Conservation (phyloP, 2,797 vertebrate species). For the Oryzias sinensis region DNA sequence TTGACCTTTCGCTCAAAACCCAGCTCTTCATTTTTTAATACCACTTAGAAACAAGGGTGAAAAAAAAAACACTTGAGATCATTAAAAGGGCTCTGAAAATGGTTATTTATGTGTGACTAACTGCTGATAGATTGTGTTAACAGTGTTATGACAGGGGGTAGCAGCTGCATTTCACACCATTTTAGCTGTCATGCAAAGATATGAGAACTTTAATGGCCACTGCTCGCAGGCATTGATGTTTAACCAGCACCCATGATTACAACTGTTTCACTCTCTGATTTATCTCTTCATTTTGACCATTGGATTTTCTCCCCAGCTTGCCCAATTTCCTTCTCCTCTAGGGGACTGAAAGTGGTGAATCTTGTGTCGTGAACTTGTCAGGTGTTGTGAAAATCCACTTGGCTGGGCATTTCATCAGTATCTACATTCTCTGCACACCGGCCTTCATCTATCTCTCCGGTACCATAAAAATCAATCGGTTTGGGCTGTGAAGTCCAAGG, state of each 20-base stretch:
- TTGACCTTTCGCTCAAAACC: conserved; percentile 47
- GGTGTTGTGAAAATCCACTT: conserved; percentile 67
- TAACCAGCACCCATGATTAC: conserved; percentile 71
- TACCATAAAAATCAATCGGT: conserved; percentile 70
- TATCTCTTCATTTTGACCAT: conserved; percentile 70
- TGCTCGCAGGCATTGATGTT: conserved; percentile 65
- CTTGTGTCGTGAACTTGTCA: conserved; percentile 64
- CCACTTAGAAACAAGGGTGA: conserved; percentile 21
- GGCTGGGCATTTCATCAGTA: conserved; percentile 61
- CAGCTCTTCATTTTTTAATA: conserved; percentile 35
- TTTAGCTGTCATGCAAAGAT: conserved; percentile 66
- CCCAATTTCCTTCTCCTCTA: conserved; percentile 55
- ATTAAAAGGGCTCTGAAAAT: conserved; percentile 41
- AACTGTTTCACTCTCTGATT: conserved; percentile 68
- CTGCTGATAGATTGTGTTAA: conserved; percentile 53
- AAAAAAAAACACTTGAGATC: conserved; percentile 10
- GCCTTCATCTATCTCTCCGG: conserved; percentile 64
- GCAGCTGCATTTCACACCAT: conserved; percentile 54
- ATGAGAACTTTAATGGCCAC: conserved; percentile 60
- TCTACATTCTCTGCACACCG: conserved; percentile 57
- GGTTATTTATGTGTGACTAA: conserved; percentile 49
- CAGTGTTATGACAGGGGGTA: conserved; percentile 40
- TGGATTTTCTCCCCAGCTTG: conserved; percentile 29
- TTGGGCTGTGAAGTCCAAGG: conserved; percentile 48
- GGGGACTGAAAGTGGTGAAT: conserved; percentile 64